Evolutionary conservation across 53 echinoderm and acorn worm species (phyloP).

Genomic region (Crossaster papposus): DNA sequence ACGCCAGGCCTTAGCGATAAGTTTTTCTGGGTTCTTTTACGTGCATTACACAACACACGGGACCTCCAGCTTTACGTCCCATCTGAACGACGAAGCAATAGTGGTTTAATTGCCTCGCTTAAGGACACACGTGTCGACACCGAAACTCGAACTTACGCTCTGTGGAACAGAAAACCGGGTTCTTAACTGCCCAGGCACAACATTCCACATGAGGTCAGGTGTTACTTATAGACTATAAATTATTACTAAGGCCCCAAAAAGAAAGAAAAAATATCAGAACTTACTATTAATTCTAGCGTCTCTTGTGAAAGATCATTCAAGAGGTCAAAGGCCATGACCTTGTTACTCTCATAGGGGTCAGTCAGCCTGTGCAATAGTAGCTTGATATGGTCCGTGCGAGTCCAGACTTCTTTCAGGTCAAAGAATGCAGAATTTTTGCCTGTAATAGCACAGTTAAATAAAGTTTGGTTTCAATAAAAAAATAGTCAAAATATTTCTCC

Average conservation of each 20-base stretch:
- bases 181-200: too few relatives aligned
- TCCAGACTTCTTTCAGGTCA: slow-evolving; percentile 63
- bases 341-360: slow-evolving; percentile 85
- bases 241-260: too few relatives aligned
- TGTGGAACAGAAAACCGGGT: too few relatives aligned
- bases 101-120: too few relatives aligned
- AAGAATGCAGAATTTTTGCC: slow-evolving; percentile 38
- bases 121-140: too few relatives aligned
- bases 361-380: slow-evolving; percentile 74
- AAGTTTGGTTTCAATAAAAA: slow-evolving; percentile 3
- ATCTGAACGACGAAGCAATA: too few relatives aligned
- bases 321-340: slow-evolving; percentile 89
- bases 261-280: not conserved
- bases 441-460: slow-evolving; percentile 2
- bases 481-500: not conserved
- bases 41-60: too few relatives aligned
- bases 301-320: slow-evolving; percentile 72
- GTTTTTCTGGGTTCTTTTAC: too few relatives aligned
- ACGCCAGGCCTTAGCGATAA: too few relatives aligned
- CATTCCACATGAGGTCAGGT: too few relatives aligned
- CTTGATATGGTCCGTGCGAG: slow-evolving; percentile 51
- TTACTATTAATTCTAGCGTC: slow-evolving; percentile 75
- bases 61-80: too few relatives aligned
- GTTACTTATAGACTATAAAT: not conserved
- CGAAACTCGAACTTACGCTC: too few relatives aligned